Conservation (phyloP, 1,140 invertebrate species). For the Spodoptera frugiperda region DNA sequence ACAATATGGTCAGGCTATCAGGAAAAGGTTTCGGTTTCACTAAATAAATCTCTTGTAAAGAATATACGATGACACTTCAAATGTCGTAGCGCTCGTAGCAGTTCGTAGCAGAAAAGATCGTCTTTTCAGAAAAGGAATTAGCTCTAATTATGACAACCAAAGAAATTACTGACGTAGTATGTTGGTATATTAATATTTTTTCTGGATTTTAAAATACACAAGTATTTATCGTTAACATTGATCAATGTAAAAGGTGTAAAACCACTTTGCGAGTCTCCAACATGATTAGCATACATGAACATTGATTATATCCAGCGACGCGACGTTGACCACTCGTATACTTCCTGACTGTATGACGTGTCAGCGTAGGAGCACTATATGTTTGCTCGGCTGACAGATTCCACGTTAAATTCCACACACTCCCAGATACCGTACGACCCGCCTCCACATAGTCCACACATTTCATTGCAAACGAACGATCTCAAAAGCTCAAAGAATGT, state of each 20-base stretch:
- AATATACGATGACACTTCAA: too few relatives aligned
- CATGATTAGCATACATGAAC: constrained; percentile 15
- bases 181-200: neutral
- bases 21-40: neutral
- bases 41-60: neutral
- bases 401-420: constrained; percentile 51
- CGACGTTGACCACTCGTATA: constrained; percentile 13
- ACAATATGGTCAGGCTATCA: neutral
- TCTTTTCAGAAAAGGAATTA: neutral
- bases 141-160: neutral
- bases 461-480: constrained; percentile 49
- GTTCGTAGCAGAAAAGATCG: too few relatives aligned
- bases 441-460: constrained; percentile 46
- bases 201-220: neutral
- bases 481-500: constrained; percentile 48
- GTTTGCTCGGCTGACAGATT: constrained; percentile 50
- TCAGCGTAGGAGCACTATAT: constrained; percentile 49
- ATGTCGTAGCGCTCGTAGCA: neutral
- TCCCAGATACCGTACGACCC: constrained; percentile 39
- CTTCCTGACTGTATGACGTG: constrained; percentile 35
- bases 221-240: constrained; percentile 5
- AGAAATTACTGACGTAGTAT: neutral
- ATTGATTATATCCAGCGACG: constrained; percentile 25
- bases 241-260: neutral
- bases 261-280: constrained; percentile 25